Evolutionary conservation across 2,797 vertebrate genomes (phyloP), one percentile per base, ranked within the genome.

Genomic region (Mareca penelope): DNA sequence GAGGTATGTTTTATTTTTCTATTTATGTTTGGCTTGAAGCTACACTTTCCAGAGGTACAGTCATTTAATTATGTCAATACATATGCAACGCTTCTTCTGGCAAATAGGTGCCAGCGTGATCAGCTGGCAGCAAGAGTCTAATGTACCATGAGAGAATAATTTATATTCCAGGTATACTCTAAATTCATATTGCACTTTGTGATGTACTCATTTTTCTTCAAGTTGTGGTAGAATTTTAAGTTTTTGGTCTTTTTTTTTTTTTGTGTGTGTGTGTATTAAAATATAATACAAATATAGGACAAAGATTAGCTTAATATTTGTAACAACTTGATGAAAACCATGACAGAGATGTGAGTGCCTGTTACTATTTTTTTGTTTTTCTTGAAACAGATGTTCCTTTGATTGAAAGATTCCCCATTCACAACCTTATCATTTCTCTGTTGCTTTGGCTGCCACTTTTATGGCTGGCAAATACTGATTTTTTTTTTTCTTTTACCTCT

Each of bases 1-100:
- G 98, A 98, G 98, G 99, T 99, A 96, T 19, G 80, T 87, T 94
- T 83, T 59, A 24, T 33, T 84, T 88, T 92, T 91, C 60, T 93
- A 2, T 85, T 93, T 79, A 19, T 53, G 22, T 87, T 81, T 92
- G 63, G 4, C 37, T 94, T 79, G 72, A 65, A 88, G 55, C 31
- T 90, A 29, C 79, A 24, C 31, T 79, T 91, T 55, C 35, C 56
- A 68, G 53, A 64, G 53, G 37, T 56, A 24, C 23, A 72, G 42
- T 71, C 55, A 56, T 35, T 83, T 70, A 46, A 59, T 69, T 87
- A 39, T 77, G 44, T 33, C 81, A 85, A 90, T 79, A 71, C 31
- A 37, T 65, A 64, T 90, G 16, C 26, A 71, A 26, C 76, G 33
- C 70, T 67, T 37, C 77, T 90, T 75, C 28, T 61, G 55, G 33